Evolutionary conservation across 2,113 vertebrate genomes (phyloP).

Genomic region (Haliaeetus leucogaster): DNA sequence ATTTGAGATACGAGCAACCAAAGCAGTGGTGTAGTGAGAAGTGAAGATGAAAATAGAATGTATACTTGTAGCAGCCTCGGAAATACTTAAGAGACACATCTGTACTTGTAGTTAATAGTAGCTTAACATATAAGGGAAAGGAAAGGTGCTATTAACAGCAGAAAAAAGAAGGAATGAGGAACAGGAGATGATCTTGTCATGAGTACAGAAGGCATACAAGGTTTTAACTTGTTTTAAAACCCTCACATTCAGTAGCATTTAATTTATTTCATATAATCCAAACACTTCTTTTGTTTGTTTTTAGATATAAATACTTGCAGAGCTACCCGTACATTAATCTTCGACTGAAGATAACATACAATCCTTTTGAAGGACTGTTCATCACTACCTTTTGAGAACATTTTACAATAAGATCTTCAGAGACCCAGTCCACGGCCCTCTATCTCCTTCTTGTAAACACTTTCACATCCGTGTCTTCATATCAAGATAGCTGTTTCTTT

Average conservation of each 20-base stretch:
- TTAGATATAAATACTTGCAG: neutral
- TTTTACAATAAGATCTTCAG: neutral
- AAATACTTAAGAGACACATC: neutral
- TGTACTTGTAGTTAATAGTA: neutral
- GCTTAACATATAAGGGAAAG: neutral
- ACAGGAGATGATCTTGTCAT: neutral
- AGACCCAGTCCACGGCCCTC: rapidly evolving
- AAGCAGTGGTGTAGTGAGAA: neutral
- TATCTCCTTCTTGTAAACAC: neutral
- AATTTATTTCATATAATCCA: neutral
- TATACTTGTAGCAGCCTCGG: neutral
- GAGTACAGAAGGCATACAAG: neutral
- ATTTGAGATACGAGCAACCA: neutral
- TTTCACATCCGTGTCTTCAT: rapidly evolving
- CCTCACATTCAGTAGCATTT: neutral
- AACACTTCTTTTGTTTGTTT: neutral
- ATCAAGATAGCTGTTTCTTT: neutral
- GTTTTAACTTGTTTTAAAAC: neutral
- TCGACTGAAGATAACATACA: neutral
- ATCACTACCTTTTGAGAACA: neutral
- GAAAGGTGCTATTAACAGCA: neutral
- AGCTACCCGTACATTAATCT: neutral
- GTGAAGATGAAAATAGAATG: neutral
- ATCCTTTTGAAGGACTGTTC: neutral
- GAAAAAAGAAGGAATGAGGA: neutral